Evolutionary conservation across 2,113 vertebrate genomes (phyloP).

Genomic region (Sinosuthora webbiana): DNA sequence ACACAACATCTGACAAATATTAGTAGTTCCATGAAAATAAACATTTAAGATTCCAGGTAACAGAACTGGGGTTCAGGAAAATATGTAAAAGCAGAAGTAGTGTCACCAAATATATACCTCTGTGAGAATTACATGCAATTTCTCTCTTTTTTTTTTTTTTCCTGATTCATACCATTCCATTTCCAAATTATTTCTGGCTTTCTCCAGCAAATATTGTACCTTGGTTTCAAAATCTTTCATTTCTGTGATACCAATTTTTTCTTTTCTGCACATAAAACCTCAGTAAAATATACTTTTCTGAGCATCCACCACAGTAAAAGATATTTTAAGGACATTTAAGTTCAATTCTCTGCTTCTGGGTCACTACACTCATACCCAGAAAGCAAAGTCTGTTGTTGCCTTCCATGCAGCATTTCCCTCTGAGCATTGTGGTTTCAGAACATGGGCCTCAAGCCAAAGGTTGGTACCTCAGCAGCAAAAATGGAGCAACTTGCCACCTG

Average conservation of each 20-base stretch:
- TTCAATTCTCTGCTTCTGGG: slow-evolving; percentile 31
- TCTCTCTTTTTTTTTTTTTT: neutral
- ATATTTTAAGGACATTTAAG: slow-evolving; percentile 45
- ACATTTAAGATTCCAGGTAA: neutral
- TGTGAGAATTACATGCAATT: neutral
- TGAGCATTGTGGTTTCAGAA: slow-evolving; percentile 33
- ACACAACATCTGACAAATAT: neutral
- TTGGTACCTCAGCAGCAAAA: neutral
- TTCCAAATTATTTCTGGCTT: neutral
- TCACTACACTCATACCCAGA: neutral
- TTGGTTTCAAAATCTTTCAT: neutral
- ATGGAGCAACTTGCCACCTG: neutral
- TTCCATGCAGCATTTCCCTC: slow-evolving; percentile 15
- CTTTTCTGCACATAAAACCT: neutral
- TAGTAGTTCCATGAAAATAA: neutral
- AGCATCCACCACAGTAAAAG: neutral
- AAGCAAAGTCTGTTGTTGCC: slow-evolving; percentile 12
- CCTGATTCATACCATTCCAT: neutral
- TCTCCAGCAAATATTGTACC: neutral
- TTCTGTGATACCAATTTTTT: fast-evolving
- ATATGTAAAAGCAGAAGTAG: neutral
- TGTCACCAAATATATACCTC: neutral
- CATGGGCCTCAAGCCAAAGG: neutral
- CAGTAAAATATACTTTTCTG: neutral
- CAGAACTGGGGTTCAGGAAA: neutral